phyloP scores from a whole-genome alignment of 2,888 invertebrate species.

The Salticus scenicus region DNA sequence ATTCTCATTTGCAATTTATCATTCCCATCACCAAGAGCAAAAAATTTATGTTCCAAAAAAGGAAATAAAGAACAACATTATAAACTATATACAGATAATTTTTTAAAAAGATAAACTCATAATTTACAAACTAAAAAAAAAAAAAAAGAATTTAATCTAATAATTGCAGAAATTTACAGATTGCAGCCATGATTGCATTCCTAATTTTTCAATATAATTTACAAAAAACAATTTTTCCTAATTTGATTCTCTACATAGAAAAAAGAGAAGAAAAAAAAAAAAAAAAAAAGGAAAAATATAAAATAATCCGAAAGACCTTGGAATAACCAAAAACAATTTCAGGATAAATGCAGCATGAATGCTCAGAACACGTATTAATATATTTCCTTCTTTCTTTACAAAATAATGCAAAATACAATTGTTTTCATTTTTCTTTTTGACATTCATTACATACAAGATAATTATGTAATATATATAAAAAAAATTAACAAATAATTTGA shows the following conservation, averaged over 20 bases:
- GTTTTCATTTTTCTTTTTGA: background rate
- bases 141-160: too few relatives aligned
- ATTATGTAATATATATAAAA: background rate
- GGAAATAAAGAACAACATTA: background rate
- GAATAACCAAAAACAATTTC: background rate
- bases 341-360: constrained; percentile 6
- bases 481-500: constrained; percentile 10
- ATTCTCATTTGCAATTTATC: background rate
- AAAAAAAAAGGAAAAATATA: background rate
- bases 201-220: background rate
- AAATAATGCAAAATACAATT: background rate
- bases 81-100: constrained; percentile 12
- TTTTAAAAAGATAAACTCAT: background rate
- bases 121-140: background rate
- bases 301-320: background rate
- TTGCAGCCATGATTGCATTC: background rate
- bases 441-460: background rate
- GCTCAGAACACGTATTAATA: constrained; percentile 15
- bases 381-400: background rate
- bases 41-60: background rate
- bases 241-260: background rate
- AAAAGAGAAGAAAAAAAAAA: background rate
- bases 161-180: background rate
- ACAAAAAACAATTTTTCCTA: background rate
- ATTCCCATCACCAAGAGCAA: background rate